Percentiles rank a stretch among this genome's conserved stretches.
Evolutionary conservation across 2,113 vertebrate genomes (phyloP).

Genomic region (Hyla sarda): DNA sequence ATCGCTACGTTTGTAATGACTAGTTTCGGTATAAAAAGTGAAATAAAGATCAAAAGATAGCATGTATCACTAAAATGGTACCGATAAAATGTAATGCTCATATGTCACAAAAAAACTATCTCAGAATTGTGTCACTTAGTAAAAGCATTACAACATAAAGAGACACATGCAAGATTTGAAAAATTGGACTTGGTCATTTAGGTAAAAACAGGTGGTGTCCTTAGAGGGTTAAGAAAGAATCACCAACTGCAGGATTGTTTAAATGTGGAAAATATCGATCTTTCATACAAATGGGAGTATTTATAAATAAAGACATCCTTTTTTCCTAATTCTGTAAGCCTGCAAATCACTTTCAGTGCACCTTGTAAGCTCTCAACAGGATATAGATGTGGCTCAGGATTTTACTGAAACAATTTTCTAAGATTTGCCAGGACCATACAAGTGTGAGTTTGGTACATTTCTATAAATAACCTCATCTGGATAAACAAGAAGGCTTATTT

Average conservation of each 20-base stretch:
- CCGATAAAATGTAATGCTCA: too few species aligned
- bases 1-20: too few species aligned
- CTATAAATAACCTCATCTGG: background rate
- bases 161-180: too few species aligned
- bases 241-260: background rate
- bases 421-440: background rate
- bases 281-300: background rate
- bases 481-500: background rate
- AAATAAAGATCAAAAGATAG: too few species aligned
- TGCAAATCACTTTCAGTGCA: background rate
- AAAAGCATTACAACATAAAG: too few species aligned
- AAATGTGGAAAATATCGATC: background rate
- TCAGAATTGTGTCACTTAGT: too few species aligned
- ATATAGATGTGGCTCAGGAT: background rate
- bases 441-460: background rate
- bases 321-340: background rate
- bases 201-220: background rate
- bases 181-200: too few species aligned
- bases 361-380: slow-evolving; percentile 23
- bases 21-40: too few species aligned
- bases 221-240: background rate
- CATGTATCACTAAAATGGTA: too few species aligned
- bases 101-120: too few species aligned
- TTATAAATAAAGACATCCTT: background rate
- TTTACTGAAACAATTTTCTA: background rate